These are phyloP conservation scores for Salmo trutta DNA, from an alignment of 2,797 vertebrate species.

Conservation along the genomic window DNA sequence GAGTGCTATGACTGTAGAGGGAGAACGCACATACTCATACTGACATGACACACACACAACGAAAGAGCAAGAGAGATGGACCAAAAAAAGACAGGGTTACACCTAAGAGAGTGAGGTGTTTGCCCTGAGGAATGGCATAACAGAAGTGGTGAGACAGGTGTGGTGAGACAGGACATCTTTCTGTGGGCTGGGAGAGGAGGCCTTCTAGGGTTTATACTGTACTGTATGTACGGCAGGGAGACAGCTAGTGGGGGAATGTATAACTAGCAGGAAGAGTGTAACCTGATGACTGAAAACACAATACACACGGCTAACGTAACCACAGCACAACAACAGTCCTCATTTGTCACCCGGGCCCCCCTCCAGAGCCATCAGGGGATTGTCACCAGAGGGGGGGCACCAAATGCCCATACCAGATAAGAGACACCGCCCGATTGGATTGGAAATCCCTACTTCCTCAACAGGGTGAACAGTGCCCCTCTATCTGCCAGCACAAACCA, in stretches of 20 bases:
- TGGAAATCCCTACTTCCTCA: not conserved
- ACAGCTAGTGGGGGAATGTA: not conserved
- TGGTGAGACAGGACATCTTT: not conserved
- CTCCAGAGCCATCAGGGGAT: not conserved
- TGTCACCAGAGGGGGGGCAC: not conserved
- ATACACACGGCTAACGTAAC: not conserved
- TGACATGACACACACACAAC: not conserved
- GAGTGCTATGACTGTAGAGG: conserved; percentile 6
- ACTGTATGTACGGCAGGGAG: not conserved
- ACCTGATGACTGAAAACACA: not conserved
- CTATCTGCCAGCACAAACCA: not conserved
- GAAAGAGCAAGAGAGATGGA: not conserved
- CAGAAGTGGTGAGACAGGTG: conserved; percentile 3
- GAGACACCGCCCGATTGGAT: not conserved
- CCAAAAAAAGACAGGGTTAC: conserved; percentile 2
- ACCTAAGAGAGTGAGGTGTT: not conserved
- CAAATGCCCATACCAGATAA: not conserved
- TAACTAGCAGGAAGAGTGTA: conserved; percentile 4
- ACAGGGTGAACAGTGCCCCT: not conserved
- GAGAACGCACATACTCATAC: not conserved
- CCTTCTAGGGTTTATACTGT: not conserved
- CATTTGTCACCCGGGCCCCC: not conserved
- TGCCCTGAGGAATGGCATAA: not conserved
- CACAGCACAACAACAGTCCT: conserved; percentile 16
- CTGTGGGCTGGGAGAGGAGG: not conserved